phyloP scores from a whole-genome alignment of 2,888 invertebrate species.

The Ceramica pisi region DNA sequence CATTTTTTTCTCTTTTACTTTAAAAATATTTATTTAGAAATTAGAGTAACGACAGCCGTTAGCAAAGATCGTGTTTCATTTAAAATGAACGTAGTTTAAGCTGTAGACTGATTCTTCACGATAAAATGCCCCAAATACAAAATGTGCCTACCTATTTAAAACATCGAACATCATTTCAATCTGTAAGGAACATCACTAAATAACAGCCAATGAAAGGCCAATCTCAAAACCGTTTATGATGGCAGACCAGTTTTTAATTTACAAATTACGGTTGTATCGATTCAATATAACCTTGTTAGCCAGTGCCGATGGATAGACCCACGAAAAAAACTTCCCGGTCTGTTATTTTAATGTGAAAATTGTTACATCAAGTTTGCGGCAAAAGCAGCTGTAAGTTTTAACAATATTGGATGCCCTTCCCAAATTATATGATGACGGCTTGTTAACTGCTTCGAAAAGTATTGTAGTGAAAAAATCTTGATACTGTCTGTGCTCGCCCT shows the following conservation, averaged over 20 bases:
- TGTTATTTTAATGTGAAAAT: constrained; percentile 87
- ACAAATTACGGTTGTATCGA: constrained; percentile 83
- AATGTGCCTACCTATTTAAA: background rate
- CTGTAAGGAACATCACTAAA: constrained; percentile 67
- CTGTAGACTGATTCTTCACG: background rate
- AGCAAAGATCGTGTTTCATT: constrained; percentile 19
- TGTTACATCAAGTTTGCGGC: constrained; percentile 79
- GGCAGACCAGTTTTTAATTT: constrained; percentile 78
- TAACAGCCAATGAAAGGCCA: constrained; percentile 82
- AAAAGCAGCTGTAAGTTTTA: constrained; percentile 75
- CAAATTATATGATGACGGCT: constrained; percentile 85
- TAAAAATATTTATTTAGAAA: constrained; percentile 43
- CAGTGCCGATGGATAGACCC: constrained; percentile 73
- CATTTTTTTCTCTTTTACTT: constrained; percentile 30
- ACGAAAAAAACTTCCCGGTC: constrained; percentile 78
- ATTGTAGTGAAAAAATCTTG: constrained; percentile 74
- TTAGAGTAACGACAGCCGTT: background rate
- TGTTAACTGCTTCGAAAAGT: constrained; percentile 73
- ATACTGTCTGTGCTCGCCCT: constrained; percentile 84
- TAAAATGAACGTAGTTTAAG: constrained; percentile 5
- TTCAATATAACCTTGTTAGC: constrained; percentile 74
- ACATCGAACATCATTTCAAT: constrained; percentile 30
- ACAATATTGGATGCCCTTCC: constrained; percentile 77
- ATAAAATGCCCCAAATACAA: constrained; percentile 33
- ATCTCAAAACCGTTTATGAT: constrained; percentile 82